These are phyloP conservation scores for Nothoprocta perdicaria DNA, from an alignment of 2,113 vertebrate genomes.

Conservation along the genomic window DNA sequence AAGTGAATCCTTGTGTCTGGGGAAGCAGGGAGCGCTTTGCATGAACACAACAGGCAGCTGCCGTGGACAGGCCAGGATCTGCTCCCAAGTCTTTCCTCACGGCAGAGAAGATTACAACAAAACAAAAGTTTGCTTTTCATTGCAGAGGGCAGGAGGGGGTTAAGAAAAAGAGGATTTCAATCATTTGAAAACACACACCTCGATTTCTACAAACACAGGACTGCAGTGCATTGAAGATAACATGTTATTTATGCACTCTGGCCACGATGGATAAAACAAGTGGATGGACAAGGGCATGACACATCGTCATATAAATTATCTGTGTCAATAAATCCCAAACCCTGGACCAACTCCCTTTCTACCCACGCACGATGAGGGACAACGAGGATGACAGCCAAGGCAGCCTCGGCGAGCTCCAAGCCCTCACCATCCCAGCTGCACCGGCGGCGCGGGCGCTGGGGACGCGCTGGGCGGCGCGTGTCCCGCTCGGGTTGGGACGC, in stretches of 20 bases:
- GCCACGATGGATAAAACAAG: background rate
- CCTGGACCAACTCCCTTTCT: background rate
- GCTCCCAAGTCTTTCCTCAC: background rate
- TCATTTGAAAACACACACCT: background rate
- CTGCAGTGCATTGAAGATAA: background rate
- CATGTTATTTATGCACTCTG: background rate
- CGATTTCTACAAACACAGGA: background rate
- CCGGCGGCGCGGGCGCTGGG: too few species aligned
- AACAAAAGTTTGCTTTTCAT: background rate
- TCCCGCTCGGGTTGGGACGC: too few species aligned
- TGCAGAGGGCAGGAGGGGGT: background rate
- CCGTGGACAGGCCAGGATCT: background rate
- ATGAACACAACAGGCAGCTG: background rate
- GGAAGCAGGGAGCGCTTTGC: background rate
- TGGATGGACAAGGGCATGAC: background rate
- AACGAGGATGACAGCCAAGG: background rate
- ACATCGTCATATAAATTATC: background rate
- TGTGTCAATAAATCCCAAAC: background rate
- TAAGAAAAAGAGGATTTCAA: background rate
- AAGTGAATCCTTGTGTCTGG: accelerated
- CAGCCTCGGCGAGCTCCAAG: too few species aligned
- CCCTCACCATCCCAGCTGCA: too few species aligned
- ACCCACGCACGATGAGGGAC: background rate
- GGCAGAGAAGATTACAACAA: background rate
- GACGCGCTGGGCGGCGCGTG: too few species aligned